Evolutionary conservation across 2,797 vertebrate genomes (phyloP), one percentile per base, ranked within the genome.

Genomic region (Epinephelus coioides): DNA sequence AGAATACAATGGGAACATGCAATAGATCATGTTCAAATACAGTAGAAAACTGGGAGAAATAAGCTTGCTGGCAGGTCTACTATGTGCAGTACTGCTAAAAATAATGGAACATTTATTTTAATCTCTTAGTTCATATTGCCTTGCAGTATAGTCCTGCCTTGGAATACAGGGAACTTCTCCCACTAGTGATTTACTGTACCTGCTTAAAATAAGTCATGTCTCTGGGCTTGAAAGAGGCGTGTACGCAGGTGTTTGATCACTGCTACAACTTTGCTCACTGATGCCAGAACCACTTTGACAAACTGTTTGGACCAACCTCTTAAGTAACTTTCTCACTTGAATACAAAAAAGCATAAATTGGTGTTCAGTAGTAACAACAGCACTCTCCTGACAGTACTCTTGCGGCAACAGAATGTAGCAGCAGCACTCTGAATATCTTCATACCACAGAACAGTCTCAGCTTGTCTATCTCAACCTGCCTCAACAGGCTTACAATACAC

Each of bases 381-480:
- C 50, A 54, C 47, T 17, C 3, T 62, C 30, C 9, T 18, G 56
- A 55, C 13, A 73, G 43, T 12, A 43, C 7, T 15, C 49, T 14
- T 47, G 61, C 10, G 23, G 59, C 40, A 25, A 38, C 59, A 54
- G 19, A 69, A 40, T 2, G 25, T 0, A 46, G 40, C 70, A 67
- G 60, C 47, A 38, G 34, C 2, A 4, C 56, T 59, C 11, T 65
- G 51, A 78, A 79, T 40, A 69, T 65, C 83, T 86, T 86, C 92
- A 94, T 93, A 87, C 92, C 93, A 90, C 70, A 75, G 82, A 88
- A 70, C 47, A 63, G 91, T 88, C 84, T 62, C 54, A 62, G 85
- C 91, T 81, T 88, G 92, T 88, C 91, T 50, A 2, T 64, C 23
- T 67, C 51, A 34, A 82, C 92, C 83, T 90, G 92, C 72, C 88